Evolutionary conservation across 2,888 invertebrate genomes (phyloP).

Genomic region (Habroteleia sp.): DNA sequence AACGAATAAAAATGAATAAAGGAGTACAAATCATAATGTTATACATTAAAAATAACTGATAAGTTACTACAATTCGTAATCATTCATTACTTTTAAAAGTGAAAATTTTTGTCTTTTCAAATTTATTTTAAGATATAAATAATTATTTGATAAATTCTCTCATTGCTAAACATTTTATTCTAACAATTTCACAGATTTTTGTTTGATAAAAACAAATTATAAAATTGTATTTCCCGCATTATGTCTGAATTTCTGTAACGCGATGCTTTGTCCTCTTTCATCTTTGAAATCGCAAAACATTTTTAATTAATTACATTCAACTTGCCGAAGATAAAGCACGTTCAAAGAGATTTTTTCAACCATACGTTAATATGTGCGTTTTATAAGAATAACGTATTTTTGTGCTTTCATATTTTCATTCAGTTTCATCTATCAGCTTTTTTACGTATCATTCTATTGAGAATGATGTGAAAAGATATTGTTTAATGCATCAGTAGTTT

Average conservation of each 20-base stretch:
- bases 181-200: too few relatives aligned
- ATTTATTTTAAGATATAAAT: too few relatives aligned
- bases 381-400: conserved; percentile 48
- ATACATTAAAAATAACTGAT: too few relatives aligned
- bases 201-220: conserved; percentile 3
- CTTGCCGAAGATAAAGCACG: conserved; percentile 45
- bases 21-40: too few relatives aligned
- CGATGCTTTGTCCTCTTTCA: neutral
- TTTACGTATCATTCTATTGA: conserved; percentile 49
- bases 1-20: too few relatives aligned
- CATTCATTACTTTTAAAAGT: too few relatives aligned
- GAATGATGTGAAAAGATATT: conserved; percentile 57
- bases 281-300: conserved; percentile 33
- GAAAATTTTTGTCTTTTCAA: too few relatives aligned
- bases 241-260: conserved; percentile 1
- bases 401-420: conserved; percentile 44
- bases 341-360: conserved; percentile 41
- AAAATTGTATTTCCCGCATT: neutral
- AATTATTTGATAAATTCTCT: too few relatives aligned
- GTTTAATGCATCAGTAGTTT: conserved; percentile 54
- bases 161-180: too few relatives aligned
- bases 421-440: conserved; percentile 52
- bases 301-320: conserved; percentile 51
- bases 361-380: conserved; percentile 33
- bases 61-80: too few relatives aligned